A percentile compares a stretch with the other conserved stretches of the same genome.
Evolutionary conservation across 53 echinoderm and acorn worm genomes (phyloP).

Genomic region (Henricia sp.): DNA sequence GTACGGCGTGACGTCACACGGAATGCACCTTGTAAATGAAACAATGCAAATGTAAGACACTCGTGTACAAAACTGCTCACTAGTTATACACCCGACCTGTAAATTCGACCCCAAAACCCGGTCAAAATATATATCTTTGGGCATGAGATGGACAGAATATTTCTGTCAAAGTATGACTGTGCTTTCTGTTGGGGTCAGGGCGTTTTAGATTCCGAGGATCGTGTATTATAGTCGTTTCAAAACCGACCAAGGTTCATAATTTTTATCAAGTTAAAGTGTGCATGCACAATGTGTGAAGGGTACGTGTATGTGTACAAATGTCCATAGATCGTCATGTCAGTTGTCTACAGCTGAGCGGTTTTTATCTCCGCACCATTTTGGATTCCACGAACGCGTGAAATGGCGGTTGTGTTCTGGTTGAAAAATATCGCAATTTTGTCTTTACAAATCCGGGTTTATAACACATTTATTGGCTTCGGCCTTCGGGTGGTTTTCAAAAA

Average conservation of each 20-base stretch:
- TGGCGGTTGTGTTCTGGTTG: neutral
- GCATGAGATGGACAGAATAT: neutral
- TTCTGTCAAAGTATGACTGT: neutral
- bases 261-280: constrained; percentile 48
- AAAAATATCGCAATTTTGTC: no score
- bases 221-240: constrained; percentile 21
- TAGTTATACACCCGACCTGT: neutral
- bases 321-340: no score
- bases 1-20: constrained; percentile 77
- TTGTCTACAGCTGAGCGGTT: constrained; percentile 52
- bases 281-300: constrained; percentile 59
- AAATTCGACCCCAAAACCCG: constrained; percentile 33
- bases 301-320: constrained; percentile 38
- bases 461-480: no score
- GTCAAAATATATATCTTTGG: neutral
- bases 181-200: neutral
- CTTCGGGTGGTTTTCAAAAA: no score
- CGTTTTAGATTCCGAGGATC: neutral
- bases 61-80: constrained; percentile 29
- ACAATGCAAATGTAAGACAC: constrained; percentile 70
- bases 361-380: constrained; percentile 50
- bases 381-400: constrained; percentile 12
- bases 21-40: constrained; percentile 71
- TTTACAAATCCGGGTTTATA: no score
- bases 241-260: constrained; percentile 47